Evolutionary conservation across 2,797 vertebrate species (phyloP).

Genomic region (Triplophysa bombifrons): DNA sequence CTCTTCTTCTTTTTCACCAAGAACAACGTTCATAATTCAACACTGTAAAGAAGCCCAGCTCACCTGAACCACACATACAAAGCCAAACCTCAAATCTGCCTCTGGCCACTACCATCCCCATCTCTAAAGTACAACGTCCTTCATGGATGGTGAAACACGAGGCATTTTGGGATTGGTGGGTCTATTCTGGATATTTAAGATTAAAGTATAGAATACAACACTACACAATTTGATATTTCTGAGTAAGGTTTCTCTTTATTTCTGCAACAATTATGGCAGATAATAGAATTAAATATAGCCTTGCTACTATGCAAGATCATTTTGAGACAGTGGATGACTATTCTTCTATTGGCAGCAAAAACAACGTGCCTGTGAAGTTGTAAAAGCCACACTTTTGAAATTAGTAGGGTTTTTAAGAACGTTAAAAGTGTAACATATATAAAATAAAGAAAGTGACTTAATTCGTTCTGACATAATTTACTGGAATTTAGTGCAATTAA

Average conservation of each 20-base stretch:
- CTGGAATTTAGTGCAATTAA: not conserved
- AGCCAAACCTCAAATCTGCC: constrained; percentile 22
- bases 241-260: too few species aligned
- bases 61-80: not conserved
- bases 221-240: not conserved
- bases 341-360: not conserved
- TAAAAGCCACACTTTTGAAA: constrained; percentile 19
- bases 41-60: not conserved
- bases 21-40: constrained; percentile 45
- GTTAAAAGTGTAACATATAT: too few species aligned
- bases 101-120: not conserved
- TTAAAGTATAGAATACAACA: not conserved
- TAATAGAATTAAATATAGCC: too few species aligned
- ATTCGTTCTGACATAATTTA: not conserved
- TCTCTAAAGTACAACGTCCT: not conserved
- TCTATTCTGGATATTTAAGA: not conserved
- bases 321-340: not conserved
- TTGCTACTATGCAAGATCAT: not conserved
- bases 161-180: not conserved
- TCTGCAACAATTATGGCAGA: too few species aligned
- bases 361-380: not conserved
- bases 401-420: not conserved
- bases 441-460: not conserved
- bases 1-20: constrained; percentile 8
- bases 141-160: not conserved